Base-by-base conservation (phyloP, 1,140 invertebrate species). In the Drosophila trapezifrons region DNA sequence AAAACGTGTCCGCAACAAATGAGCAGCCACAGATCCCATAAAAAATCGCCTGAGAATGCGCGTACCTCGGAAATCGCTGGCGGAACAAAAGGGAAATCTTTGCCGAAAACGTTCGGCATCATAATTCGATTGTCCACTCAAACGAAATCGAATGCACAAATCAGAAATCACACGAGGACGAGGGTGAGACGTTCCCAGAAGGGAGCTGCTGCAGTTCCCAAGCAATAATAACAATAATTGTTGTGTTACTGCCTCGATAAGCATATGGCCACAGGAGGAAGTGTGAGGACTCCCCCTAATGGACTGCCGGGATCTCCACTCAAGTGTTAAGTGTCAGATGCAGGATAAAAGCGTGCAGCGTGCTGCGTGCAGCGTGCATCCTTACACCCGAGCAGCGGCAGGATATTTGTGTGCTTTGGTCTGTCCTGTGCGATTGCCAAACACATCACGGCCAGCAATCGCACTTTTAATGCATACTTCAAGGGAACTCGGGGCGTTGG, bases 61-160 rank as follows among this genome's bases (percentile, higher is more conserved):
- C 27, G 64, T 47, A 71, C 51, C 49, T 70, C 25, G 32, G 35
- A 5, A 47, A 57, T 45, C 49, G 49, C 32, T 70, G 5, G 49
- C 17, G 17, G 25, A 45, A 43, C 49, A 64, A 59, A 57, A 38
- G n/a, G 17, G 37, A 64, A 67, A 52, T 54, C 46, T 46, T 40
- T 25, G 43, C 43, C 7, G 62, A 59, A 73, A 84, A 89, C 75
- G 65, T 58, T 67, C 66, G 75, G 78, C 69, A 63, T 80, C 73
- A 84, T 87, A 89, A 87, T 89, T 89, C 84, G 84, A 87, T 87
- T 87, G 80, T 89, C 84, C 84, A 89, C 83, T 89, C 83, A 89
- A 89, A 87, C 67, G 84, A 87, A 86, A 86, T 87, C 79, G 83
- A 86, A 87, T 87, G 83, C 79, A 86, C 79, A 86, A 87, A 85